Base-by-base conservation (phyloP, 37 sponge, comb jelly and placozoan species). In the Lycopodina hypogea region DNA sequence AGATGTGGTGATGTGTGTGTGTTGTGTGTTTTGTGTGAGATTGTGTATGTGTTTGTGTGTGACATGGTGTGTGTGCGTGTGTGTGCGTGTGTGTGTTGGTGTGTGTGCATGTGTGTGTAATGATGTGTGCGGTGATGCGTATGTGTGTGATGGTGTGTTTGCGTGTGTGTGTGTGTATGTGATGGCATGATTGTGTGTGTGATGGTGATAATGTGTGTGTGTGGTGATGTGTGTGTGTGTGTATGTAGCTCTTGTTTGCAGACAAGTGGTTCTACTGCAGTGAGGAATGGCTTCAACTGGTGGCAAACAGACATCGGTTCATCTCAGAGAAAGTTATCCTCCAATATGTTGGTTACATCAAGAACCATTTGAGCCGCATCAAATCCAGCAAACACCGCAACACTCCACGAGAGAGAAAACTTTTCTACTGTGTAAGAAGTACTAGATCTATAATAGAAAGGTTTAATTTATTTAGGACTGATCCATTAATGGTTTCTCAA, bases 251-350 rank as follows among this genome's bases (percentile, higher is more conserved):
- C 38, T 32, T 75, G 33, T 87, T 68, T 81, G 71, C 76, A 30
- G 62, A 56, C 38, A 53, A 75, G 32, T 18, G 53, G 24, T 21
- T 75, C 18, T 75, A 80, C 36, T 55, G 34, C 56, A 85, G 86
- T 72, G 79, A 85, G 55, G 55, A 32, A 12, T 78, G 86, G 86
- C 65, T 45, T 68, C 51, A 55, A 38, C 52, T 80, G 64, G 57
- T 36, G 28, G 69, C 74, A 0, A 78, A 83, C 38, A 72, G 70
- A 12, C 34, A 86, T 11, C 38, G 59, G 40, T 87, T 87, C 67
- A 76, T 87, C 56, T 78, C 82, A 22, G 88, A 87, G 72, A 30
- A 87, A 34, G 82, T 87, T 41, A 81, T 87, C 17, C 72, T 82
- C 4, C 88, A 87, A 71, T 87, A 87, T 45, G 39, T 77, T 45